These are phyloP conservation scores for Upupa epops DNA, from an alignment of 2,113 vertebrate species.

Conservation along the genomic window DNA sequence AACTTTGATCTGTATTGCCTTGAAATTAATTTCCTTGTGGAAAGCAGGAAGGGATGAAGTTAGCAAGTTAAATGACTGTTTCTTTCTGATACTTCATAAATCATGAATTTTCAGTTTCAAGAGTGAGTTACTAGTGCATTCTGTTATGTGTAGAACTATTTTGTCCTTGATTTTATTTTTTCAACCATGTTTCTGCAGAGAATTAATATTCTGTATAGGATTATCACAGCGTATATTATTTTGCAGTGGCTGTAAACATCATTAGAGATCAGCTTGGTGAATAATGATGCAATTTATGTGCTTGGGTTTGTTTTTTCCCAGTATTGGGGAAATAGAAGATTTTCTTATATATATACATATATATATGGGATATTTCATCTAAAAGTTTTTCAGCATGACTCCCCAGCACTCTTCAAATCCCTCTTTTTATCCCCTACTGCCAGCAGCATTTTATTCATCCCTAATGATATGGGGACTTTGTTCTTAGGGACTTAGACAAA, in stretches of 20 bases:
- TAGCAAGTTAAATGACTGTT: neutral
- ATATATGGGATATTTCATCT: slow-evolving; percentile 25
- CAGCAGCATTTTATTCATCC: too few species aligned
- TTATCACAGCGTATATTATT: neutral
- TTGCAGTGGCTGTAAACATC: neutral
- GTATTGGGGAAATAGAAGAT: neutral
- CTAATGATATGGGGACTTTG: too few species aligned
- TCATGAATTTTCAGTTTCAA: neutral
- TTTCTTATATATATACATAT: too few species aligned
- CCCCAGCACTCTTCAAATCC: too few species aligned
- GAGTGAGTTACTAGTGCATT: neutral
- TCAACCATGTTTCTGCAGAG: neutral
- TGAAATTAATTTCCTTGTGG: neutral
- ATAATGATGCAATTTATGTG: neutral
- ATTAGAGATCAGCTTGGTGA: neutral
- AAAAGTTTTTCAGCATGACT: too few species aligned
- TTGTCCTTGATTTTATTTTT: neutral
- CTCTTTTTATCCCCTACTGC: too few species aligned
- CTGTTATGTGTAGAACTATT: neutral
- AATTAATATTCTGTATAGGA: neutral
- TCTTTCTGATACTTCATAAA: neutral
- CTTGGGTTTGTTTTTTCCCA: neutral
- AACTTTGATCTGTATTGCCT: neutral
- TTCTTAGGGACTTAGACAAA: too few species aligned
- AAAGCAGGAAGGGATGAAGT: neutral